These are phyloP conservation scores for Agrotis clavis DNA, from an alignment of 2,888 invertebrate genomes.

Conservation along the genomic window DNA sequence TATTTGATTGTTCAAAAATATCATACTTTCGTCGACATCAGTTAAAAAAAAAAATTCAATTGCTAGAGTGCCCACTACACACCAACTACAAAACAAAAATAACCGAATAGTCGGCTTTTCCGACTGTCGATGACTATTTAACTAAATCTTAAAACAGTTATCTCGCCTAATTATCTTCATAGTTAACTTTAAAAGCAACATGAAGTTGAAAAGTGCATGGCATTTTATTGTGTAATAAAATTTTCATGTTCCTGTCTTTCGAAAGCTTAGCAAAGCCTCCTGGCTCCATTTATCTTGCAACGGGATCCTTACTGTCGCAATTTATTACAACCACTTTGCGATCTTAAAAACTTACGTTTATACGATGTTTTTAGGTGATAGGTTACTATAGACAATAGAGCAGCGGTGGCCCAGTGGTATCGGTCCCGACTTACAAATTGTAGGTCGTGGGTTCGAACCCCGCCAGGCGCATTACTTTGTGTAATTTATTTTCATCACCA, in stretches of 20 bases:
- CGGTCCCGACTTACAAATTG: too few species aligned
- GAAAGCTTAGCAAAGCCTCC: constrained; percentile 27
- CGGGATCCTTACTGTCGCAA: constrained; percentile 54
- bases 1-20: too few species aligned
- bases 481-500: too few species aligned
- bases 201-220: constrained; percentile 42
- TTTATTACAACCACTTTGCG: constrained; percentile 52
- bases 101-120: too few species aligned
- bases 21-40: too few species aligned
- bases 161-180: background rate
- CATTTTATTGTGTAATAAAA: constrained; percentile 51
- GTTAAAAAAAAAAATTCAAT: too few species aligned
- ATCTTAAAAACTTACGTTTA: constrained; percentile 53
- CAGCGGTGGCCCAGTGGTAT: too few species aligned
- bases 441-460: too few species aligned
- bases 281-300: constrained; percentile 48
- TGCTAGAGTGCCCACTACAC: too few species aligned
- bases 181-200: constrained; percentile 12
- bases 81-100: too few species aligned
- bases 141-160: constrained; percentile 14
- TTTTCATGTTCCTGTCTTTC: constrained; percentile 35
- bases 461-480: too few species aligned
- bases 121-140: background rate
- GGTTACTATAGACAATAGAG: too few species aligned
- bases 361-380: constrained; percentile 42